Conservation (phyloP, 2,113 vertebrate genomes). For the Scophthalmus maximus region DNA sequence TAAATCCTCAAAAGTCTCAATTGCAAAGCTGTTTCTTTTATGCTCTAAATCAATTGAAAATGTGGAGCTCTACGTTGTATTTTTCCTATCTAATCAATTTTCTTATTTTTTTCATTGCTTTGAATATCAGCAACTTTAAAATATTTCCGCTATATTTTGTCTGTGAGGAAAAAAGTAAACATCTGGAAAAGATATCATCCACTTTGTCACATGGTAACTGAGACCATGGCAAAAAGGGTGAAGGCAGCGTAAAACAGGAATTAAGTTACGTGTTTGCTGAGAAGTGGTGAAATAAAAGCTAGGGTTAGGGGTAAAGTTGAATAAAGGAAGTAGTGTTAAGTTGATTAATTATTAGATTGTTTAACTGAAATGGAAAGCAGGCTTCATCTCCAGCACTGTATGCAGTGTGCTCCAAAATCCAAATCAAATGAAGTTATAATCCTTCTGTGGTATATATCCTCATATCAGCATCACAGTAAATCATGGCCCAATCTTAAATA, state of each 20-base stretch:
- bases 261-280: conserved; percentile 13
- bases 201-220: conserved; percentile 63
- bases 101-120: not conserved
- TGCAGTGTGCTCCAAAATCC: not conserved
- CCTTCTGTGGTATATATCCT: conserved; percentile 6
- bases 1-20: not conserved
- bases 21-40: not conserved
- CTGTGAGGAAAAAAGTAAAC: conserved; percentile 19
- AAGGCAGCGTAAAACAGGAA: conserved; percentile 27
- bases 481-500: conserved; percentile 68
- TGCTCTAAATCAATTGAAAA: not conserved
- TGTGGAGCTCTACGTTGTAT: not conserved
- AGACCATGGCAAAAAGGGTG: conserved; percentile 62
- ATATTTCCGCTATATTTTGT: conserved; percentile 68
- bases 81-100: conserved; percentile 12
- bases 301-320: conserved; percentile 7
- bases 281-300: conserved; percentile 25
- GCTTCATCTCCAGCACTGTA: conserved; percentile 10
- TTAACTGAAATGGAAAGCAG: conserved; percentile 3
- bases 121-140: conserved; percentile 43
- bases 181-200: conserved; percentile 65
- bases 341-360: conserved; percentile 27
- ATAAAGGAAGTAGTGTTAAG: conserved; percentile 4
- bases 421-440: conserved; percentile 21
- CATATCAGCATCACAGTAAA: conserved; percentile 29